Conservation (phyloP, 2,113 vertebrate species). For the Miniopterus natalensis region DNA sequence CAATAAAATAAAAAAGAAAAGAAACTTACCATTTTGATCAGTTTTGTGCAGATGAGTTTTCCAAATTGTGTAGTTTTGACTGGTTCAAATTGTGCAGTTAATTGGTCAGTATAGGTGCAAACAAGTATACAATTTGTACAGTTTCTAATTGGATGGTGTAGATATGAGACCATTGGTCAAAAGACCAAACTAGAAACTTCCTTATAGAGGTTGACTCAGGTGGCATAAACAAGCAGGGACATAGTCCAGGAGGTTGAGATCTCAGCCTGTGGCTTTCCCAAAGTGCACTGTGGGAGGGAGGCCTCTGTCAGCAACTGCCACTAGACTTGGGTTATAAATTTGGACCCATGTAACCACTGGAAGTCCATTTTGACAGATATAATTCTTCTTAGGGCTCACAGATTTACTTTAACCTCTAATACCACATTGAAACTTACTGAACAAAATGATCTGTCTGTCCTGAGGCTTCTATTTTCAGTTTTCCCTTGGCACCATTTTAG, state of each 20-base stretch:
- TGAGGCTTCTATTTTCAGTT: conserved; percentile 77
- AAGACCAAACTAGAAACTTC: neutral
- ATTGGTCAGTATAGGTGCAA: neutral
- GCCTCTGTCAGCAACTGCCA: neutral
- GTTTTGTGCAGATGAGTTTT: neutral
- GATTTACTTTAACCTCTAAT: conserved; percentile 56
- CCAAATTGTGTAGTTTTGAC: neutral
- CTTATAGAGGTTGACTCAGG: neutral
- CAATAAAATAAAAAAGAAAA: neutral
- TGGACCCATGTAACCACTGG: neutral
- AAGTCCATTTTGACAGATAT: neutral
- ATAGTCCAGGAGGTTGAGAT: neutral
- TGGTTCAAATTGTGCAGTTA: neutral
- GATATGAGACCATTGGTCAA: neutral
- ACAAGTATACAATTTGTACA: neutral
- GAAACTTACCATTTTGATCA: neutral
- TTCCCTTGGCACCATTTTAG: conserved; percentile 72
- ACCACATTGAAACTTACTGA: conserved; percentile 60
- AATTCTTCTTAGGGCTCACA: neutral
- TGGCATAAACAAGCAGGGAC: neutral
- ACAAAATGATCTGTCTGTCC: conserved; percentile 66
- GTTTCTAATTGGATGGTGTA: neutral
- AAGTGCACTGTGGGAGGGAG: neutral
- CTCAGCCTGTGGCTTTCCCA: neutral
- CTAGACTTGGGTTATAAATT: neutral